Evolutionary conservation across 2,888 invertebrate species (phyloP), one percentile per base, ranked within the genome.

Genomic region (Hipparchia sbordonii): DNA sequence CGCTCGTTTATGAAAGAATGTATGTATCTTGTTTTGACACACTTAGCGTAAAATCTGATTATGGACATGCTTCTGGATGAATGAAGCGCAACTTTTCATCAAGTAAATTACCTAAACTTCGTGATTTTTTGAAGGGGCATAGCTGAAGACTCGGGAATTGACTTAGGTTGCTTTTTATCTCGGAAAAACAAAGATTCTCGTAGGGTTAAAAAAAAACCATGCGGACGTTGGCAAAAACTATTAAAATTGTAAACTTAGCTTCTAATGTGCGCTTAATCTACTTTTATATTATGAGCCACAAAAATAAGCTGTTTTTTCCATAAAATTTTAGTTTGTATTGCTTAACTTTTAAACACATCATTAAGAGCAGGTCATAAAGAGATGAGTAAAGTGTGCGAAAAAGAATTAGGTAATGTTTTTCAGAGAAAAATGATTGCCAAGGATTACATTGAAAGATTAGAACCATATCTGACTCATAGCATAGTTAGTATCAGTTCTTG

Each of bases 321-420:
- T 60, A 10, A 23, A 39, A 10, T 60, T 12, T 60, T 12, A 10
- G 10, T 60, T 4, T 5, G 0, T 60, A 6, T 10, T 5, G 2
- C 59, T 59, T 7, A 59, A 33, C 8, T 33, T 59, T 8, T 52
- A 4, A 46, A 6, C 46, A 46, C 52, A 52, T 12, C 4, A 52
- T 52, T 5, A 4, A 57, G 13, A 57, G 13, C 23, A 60, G 59
- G 6, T 63, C 63, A 63, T 48, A 48, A 63, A 48, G 63, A 63
- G 63, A 63, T 48, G 63, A 63, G 9, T 63, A 23, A 63, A 63
- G 13, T 48, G 48, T 63, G 63, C 12, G 59, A 33, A 12, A 60
- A 39, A 39, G 33, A 60, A 12, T 39, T 33, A 12, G 39, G 12
- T 48, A 63, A 63, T 39, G 13, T 23, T 48, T 39, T 63, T 60